Percentiles rank a stretch among this genome's conserved stretches.
phyloP scores from a whole-genome alignment of 2,797 vertebrate genomes.

The Tarsius wallacei region DNA sequence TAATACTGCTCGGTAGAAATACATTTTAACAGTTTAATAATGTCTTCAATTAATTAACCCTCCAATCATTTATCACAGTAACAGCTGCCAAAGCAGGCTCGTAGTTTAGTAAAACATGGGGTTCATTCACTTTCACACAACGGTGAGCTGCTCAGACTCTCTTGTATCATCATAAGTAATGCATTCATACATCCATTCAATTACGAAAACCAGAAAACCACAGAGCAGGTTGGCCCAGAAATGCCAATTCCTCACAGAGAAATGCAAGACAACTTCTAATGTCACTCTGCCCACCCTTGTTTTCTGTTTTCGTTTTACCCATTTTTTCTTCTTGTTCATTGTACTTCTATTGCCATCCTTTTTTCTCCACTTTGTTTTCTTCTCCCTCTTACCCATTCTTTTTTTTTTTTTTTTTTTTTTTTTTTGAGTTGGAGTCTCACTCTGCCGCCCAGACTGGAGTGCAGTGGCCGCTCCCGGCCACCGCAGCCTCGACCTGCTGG shows the following conservation, averaged over 20 bases:
- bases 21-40: constrained; percentile 72
- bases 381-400: background rate
- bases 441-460: no score
- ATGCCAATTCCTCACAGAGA: background rate
- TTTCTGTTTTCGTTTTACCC: background rate
- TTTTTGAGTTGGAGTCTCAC: no score
- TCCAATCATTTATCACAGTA: constrained; percentile 80
- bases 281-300: background rate
- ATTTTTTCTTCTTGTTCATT: background rate
- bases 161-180: constrained; percentile 54
- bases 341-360: background rate
- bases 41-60: constrained; percentile 82
- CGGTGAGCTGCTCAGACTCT: constrained; percentile 47
- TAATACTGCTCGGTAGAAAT: constrained; percentile 62
- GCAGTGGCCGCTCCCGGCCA: no score
- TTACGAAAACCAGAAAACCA: constrained; percentile 62
- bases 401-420: no score
- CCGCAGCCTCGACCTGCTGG: no score
- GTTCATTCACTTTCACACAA: constrained; percentile 73
- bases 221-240: background rate
- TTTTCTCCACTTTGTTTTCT: background rate
- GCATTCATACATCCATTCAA: constrained; percentile 61
- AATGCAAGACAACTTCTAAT: constrained; percentile 37
- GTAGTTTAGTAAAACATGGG: constrained; percentile 52
- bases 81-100: constrained; percentile 73